phyloP scores from a whole-genome alignment of 2,888 invertebrate species.

The Lepidonotus clava region DNA sequence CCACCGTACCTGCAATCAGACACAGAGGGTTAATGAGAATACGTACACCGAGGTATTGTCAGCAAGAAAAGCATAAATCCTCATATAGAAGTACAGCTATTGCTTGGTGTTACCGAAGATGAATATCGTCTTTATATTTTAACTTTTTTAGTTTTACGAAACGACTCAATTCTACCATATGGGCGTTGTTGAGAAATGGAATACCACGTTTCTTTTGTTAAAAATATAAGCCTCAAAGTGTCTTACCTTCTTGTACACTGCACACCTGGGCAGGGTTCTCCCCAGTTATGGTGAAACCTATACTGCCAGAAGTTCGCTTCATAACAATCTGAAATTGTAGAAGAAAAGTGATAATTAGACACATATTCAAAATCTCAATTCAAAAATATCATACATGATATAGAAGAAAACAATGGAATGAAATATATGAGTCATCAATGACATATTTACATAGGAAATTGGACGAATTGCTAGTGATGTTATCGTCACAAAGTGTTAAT shows the following conservation, averaged over 20 bases:
- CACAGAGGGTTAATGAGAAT: too few species aligned
- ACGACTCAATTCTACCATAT: too few species aligned
- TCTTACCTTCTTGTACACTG: constrained; percentile 18
- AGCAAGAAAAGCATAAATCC: not conserved
- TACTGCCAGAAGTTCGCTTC: constrained; percentile 9
- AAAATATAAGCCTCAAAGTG: too few species aligned
- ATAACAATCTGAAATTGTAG: not conserved
- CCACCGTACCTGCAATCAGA: constrained; percentile 18
- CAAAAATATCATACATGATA: too few species aligned
- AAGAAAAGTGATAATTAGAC: not conserved
- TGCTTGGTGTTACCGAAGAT: not conserved
- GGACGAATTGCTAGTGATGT: too few species aligned
- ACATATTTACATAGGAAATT: too few species aligned
- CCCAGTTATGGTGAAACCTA: constrained; percentile 31
- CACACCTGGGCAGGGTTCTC: constrained; percentile 42
- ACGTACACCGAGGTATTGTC: not conserved
- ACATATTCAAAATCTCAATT: too few species aligned
- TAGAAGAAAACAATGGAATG: too few species aligned
- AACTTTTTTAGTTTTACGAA: too few species aligned
- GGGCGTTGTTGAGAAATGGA: too few species aligned
- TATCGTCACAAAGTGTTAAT: too few species aligned
- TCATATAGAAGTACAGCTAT: not conserved
- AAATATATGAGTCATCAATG: too few species aligned
- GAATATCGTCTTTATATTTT: not conserved
- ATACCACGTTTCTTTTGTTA: not conserved